Percentiles rank a stretch among this genome's conserved stretches.
phyloP scores from a whole-genome alignment of 2,797 vertebrate species.

The Paratrypauchen microcephalus region DNA sequence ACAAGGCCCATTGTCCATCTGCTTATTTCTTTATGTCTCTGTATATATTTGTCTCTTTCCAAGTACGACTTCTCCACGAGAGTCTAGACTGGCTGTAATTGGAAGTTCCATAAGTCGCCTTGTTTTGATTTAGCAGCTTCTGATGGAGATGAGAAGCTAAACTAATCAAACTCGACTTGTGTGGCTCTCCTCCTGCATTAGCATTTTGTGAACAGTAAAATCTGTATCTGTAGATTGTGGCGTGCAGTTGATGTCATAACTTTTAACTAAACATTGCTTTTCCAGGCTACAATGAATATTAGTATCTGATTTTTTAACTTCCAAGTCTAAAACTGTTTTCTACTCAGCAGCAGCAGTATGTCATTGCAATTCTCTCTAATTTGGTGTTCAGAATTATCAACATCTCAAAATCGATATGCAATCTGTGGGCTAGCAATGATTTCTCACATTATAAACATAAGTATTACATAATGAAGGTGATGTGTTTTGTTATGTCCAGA shows the following conservation, averaged over 20 bases:
- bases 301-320: background rate
- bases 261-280: background rate
- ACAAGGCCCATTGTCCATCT: background rate
- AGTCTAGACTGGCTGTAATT: slow-evolving; percentile 5
- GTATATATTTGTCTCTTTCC: background rate
- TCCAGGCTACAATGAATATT: background rate
- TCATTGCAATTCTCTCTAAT: background rate
- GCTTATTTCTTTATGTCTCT: background rate
- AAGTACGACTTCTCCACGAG: background rate
- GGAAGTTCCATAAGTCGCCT: background rate
- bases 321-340: background rate
- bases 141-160: background rate
- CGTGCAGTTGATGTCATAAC: background rate
- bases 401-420: background rate
- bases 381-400: background rate
- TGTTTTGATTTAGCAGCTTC: slow-evolving; percentile 1
- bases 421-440: background rate
- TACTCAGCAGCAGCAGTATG: background rate
- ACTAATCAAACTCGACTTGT: background rate
- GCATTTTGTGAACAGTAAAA: background rate
- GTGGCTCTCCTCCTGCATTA: background rate
- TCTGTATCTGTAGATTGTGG: background rate
- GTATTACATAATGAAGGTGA: too few relatives aligned
- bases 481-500: background rate
- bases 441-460: background rate